A percentile compares a stretch with the other conserved stretches of the same genome.
Conservation (phyloP, 2,113 vertebrate genomes). For the Dinomys branickii region DNA sequence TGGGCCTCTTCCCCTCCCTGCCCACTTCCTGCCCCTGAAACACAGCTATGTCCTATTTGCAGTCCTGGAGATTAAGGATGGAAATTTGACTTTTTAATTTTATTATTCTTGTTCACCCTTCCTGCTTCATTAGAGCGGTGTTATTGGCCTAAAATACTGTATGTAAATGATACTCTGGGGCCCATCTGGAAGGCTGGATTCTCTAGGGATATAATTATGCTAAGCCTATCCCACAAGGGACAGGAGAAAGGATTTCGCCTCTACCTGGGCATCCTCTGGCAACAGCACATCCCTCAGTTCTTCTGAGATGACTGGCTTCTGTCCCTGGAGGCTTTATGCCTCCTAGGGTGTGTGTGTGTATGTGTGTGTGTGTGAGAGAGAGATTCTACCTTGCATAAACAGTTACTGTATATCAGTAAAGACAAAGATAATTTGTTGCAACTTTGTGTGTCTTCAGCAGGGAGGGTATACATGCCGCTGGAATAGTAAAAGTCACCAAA, state of each 20-base stretch:
- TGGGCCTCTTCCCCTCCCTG: not conserved
- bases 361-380: not conserved
- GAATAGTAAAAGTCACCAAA: not conserved
- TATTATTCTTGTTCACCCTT: conserved; percentile 77
- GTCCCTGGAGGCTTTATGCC: conserved; percentile 4
- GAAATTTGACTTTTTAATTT: conserved; percentile 80
- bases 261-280: conserved; percentile 55
- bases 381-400: conserved; percentile 45
- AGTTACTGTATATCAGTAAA: not conserved
- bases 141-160: conserved; percentile 67
- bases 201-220: conserved; percentile 73
- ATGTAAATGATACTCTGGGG: conserved; percentile 60
- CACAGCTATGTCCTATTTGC: not conserved
- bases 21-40: not conserved
- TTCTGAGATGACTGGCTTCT: not conserved
- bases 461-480: not conserved
- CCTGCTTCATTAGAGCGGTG: conserved; percentile 77
- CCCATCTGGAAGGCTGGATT: conserved; percentile 69
- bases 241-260: not conserved
- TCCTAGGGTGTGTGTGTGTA: not conserved
- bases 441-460: not conserved
- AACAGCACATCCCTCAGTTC: not conserved
- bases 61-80: conserved; percentile 55
- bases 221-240: conserved; percentile 60
- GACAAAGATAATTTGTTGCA: conserved; percentile 21